Conservation (phyloP, 2,888 invertebrate species). For the Nymphalis polychloros region DNA sequence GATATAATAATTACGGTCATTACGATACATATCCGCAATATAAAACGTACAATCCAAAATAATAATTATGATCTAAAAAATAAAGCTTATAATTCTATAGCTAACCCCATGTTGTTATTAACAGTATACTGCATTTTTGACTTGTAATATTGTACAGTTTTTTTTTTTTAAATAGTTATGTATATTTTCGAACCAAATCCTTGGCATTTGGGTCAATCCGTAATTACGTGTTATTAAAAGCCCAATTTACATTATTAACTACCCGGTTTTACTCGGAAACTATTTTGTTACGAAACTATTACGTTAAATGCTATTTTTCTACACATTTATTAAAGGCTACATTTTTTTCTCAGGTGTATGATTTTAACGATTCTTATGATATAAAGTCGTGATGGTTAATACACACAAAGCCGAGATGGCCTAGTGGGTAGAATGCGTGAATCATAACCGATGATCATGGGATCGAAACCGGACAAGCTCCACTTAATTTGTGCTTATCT, state of each 20-base stretch:
- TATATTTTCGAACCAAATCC: conserved; percentile 18
- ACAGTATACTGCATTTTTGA: conserved; percentile 7
- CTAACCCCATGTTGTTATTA: background rate
- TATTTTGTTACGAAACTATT: conserved; percentile 18
- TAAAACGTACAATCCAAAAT: background rate
- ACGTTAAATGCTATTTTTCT: conserved; percentile 6
- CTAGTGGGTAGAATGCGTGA: too few species aligned
- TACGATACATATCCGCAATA: conserved; percentile 1
- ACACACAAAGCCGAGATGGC: too few species aligned
- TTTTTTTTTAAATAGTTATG: conserved; percentile 8
- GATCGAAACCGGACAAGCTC: too few species aligned
- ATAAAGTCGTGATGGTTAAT: too few species aligned
- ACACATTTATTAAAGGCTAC: conserved; percentile 1
- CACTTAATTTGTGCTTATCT: too few species aligned
- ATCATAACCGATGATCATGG: too few species aligned
- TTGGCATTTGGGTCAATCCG: conserved; percentile 26
- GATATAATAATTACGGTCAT: conserved; percentile 13
- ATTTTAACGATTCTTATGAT: too few species aligned
- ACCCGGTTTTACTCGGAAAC: conserved; percentile 16
- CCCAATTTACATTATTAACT: conserved; percentile 22
- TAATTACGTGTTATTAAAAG: conserved; percentile 28
- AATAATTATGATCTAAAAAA: background rate
- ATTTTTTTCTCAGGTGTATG: too few species aligned
- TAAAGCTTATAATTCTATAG: background rate
- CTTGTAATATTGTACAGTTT: conserved; percentile 8